These are phyloP conservation scores for Vidua macroura DNA, from an alignment of 2,113 vertebrate genomes.

Conservation along the genomic window DNA sequence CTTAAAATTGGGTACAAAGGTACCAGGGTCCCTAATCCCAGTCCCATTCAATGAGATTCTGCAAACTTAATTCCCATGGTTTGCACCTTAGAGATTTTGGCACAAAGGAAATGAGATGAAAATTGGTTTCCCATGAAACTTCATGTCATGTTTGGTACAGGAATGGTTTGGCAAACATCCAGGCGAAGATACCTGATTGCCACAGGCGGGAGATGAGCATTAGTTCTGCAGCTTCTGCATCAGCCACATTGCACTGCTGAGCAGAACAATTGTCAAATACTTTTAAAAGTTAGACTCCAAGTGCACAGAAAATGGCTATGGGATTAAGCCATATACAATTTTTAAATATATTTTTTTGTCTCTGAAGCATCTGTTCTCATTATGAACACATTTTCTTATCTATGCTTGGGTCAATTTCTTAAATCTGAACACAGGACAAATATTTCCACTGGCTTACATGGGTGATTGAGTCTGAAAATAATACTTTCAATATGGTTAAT, in stretches of 20 bases:
- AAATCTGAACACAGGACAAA: background rate
- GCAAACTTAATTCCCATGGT: background rate
- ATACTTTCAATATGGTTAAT: slow-evolving; percentile 8
- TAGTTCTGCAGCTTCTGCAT: background rate
- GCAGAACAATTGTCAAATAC: background rate
- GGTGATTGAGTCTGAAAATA: background rate
- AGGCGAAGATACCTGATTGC: background rate
- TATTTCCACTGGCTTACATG: background rate
- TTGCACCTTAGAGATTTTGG: background rate
- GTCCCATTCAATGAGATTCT: background rate
- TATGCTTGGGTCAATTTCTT: background rate
- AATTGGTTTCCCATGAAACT: background rate
- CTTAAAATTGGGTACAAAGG: background rate
- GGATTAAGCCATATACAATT: background rate
- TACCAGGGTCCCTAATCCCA: background rate
- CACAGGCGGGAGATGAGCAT: background rate
- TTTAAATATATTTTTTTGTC: background rate
- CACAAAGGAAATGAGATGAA: background rate
- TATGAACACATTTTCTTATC: slow-evolving; percentile 35
- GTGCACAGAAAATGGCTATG: background rate
- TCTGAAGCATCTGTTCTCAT: slow-evolving; percentile 31
- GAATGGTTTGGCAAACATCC: background rate
- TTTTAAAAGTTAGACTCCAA: background rate
- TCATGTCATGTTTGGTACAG: background rate
- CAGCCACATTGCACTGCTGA: background rate